A percentile compares a stretch with the other conserved stretches of the same genome.
Conservation (phyloP, 1,140 invertebrate genomes). For the Drosophila watanabei region DNA sequence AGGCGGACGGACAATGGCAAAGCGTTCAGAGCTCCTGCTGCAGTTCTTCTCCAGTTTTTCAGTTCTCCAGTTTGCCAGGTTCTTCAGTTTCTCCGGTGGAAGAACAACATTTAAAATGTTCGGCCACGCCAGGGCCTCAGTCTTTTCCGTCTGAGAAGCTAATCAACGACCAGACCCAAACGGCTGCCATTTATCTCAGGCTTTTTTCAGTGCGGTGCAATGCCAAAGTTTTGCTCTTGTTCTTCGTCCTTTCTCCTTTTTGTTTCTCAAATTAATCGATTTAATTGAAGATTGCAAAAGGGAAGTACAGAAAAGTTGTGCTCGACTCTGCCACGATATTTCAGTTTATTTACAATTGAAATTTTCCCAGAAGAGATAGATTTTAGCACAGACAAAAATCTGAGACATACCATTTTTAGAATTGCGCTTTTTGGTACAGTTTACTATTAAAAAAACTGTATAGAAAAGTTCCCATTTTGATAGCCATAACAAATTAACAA, state of each 20-base stretch:
- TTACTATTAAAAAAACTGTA: too few species aligned
- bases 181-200: constrained; percentile 55
- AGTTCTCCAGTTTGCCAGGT: constrained; percentile 1
- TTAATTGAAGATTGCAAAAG: constrained; percentile 70
- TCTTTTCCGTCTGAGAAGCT: constrained; percentile 31
- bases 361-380: constrained; percentile 27
- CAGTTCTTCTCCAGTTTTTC: constrained; percentile 15
- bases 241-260: constrained; percentile 34
- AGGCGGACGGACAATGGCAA: constrained; percentile 39
- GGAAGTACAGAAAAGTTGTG: constrained; percentile 47
- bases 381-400: constrained; percentile 7
- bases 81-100: constrained; percentile 23
- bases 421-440: not conserved
- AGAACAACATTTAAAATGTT: constrained; percentile 59
- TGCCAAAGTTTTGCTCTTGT: constrained; percentile 38
- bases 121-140: constrained; percentile 2
- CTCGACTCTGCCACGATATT: constrained; percentile 49
- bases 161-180: constrained; percentile 51
- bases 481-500: not conserved
- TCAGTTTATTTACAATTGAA: constrained; percentile 70
- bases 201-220: constrained; percentile 29
- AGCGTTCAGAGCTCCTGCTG: constrained; percentile 15
- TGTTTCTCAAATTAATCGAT: constrained; percentile 75
- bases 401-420: not conserved
- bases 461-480: too few species aligned